Evolutionary conservation across 2,888 invertebrate species (phyloP).

Genomic region (Crocallis elinguaria): DNA sequence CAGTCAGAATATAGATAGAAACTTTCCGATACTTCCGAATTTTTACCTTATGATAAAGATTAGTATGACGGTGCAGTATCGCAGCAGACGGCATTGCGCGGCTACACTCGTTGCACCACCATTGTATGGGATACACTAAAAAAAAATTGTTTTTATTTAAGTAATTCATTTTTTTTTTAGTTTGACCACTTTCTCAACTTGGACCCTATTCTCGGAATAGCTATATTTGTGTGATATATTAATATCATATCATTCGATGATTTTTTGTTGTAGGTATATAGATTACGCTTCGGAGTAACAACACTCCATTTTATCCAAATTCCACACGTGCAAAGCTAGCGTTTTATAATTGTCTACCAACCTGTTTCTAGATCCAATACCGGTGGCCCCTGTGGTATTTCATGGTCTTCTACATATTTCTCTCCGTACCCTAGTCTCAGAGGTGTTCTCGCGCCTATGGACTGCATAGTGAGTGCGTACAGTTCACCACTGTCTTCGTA

Average conservation of each 20-base stretch:
- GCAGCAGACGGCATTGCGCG: constrained; percentile 46
- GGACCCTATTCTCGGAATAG: too few species aligned
- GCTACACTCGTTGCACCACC: constrained; percentile 62
- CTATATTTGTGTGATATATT: too few species aligned
- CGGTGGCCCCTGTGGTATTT: constrained; percentile 46
- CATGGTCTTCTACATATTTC: constrained; percentile 51
- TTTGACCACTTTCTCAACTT: too few species aligned
- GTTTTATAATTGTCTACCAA: constrained; percentile 17
- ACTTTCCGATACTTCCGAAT: neutral
- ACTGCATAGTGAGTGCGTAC: constrained; percentile 54
- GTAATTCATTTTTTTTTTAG: too few species aligned
- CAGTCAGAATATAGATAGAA: too few species aligned
- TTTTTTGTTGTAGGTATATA: too few species aligned
- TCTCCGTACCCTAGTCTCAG: constrained; percentile 62
- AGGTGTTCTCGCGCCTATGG: constrained; percentile 48
- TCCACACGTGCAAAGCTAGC: too few species aligned
- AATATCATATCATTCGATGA: too few species aligned
- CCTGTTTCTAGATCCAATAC: constrained; percentile 53
- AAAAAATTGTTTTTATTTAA: neutral
- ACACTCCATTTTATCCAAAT: too few species aligned
- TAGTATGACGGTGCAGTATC: constrained; percentile 50
- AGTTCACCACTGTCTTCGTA: constrained; percentile 58
- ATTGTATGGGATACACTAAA: constrained; percentile 38
- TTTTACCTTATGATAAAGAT: constrained; percentile 52
- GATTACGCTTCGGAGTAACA: too few species aligned